Conservation (phyloP, 2,113 vertebrate genomes). For the Pseudonaja textilis region DNA sequence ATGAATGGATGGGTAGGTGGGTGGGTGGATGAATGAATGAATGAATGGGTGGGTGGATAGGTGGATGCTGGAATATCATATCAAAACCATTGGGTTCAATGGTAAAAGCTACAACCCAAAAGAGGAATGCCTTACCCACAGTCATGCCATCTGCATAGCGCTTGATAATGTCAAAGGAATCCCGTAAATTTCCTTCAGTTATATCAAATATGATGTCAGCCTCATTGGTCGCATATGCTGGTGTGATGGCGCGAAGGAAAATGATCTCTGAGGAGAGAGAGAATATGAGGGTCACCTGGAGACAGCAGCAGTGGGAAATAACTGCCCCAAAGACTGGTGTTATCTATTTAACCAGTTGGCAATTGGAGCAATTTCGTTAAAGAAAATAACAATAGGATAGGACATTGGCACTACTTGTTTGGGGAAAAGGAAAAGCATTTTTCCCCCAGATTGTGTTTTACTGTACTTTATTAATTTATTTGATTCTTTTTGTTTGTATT, state of each 20-base stretch:
- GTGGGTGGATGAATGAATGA: too few species aligned
- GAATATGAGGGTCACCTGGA: slow-evolving; percentile 14
- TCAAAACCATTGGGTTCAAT: not conserved
- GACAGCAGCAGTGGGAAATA: not conserved
- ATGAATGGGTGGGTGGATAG: not conserved
- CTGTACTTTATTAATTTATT: too few species aligned
- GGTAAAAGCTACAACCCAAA: not conserved
- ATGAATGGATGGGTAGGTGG: too few species aligned
- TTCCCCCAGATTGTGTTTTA: too few species aligned
- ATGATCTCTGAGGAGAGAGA: slow-evolving; percentile 84
- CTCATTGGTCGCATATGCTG: slow-evolving; percentile 74
- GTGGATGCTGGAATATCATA: not conserved
- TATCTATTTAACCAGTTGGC: not conserved
- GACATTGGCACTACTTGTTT: not conserved
- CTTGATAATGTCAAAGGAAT: slow-evolving; percentile 92
- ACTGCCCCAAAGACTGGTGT: not conserved
- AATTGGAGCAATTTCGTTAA: not conserved
- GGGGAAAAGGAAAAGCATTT: not conserved
- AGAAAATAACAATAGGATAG: not conserved
- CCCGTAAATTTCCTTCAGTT: slow-evolving; percentile 87
- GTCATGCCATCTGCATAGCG: slow-evolving; percentile 84
- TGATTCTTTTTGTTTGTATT: too few species aligned
- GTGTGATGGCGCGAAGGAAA: slow-evolving; percentile 88
- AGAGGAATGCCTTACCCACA: slow-evolving; percentile 80
- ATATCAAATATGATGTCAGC: slow-evolving; percentile 93